Evolutionary conservation across 2,113 vertebrate genomes (phyloP).

Genomic region (Istiophorus platypterus): DNA sequence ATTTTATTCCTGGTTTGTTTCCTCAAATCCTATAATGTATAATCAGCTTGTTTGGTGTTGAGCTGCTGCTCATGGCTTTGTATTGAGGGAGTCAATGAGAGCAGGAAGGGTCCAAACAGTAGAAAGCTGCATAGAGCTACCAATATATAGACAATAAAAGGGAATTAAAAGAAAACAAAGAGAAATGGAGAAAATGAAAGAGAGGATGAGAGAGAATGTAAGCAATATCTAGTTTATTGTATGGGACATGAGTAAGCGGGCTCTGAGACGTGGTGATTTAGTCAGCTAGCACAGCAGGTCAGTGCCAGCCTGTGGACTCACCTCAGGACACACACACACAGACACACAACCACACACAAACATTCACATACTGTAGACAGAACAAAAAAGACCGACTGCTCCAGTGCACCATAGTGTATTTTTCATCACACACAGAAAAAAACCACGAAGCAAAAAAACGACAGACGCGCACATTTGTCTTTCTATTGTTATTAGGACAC

Average conservation of each 20-base stretch:
- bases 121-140: background rate
- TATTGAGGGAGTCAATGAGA: background rate
- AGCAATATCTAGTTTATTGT: slow-evolving; percentile 6
- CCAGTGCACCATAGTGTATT: background rate
- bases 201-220: background rate
- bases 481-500: background rate
- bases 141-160: background rate
- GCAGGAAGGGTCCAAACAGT: background rate
- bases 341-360: slow-evolving; percentile 5
- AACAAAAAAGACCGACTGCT: slow-evolving; percentile 7
- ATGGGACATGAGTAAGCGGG: slow-evolving; percentile 8
- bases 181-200: background rate
- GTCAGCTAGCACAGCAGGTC: slow-evolving; percentile 62
- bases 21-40: background rate
- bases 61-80: background rate
- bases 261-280: slow-evolving; percentile 38
- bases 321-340: slow-evolving; percentile 40
- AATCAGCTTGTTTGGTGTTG: background rate
- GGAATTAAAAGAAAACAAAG: background rate
- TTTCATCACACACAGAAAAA: slow-evolving; percentile 1
- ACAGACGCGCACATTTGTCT: background rate
- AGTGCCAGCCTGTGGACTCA: slow-evolving; percentile 52
- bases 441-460: background rate
- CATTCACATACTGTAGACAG: background rate
- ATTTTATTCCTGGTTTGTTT: background rate